These are phyloP conservation scores for Morpho achilles DNA, from an alignment of 2,888 invertebrate species.

Conservation along the genomic window DNA sequence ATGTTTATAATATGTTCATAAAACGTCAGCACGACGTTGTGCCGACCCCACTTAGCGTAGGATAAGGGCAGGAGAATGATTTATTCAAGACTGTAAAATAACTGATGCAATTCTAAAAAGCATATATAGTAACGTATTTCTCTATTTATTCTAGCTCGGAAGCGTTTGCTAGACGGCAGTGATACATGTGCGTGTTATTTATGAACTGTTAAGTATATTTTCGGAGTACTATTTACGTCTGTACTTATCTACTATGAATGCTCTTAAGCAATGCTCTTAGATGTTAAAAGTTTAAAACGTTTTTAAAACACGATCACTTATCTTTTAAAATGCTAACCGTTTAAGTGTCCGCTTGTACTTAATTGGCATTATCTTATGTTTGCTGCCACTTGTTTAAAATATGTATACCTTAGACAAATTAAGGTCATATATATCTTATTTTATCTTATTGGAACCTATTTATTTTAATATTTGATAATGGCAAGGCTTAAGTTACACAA, in stretches of 20 bases:
- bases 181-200: slow-evolving; percentile 24
- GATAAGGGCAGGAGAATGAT: too few species aligned
- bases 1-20: too few species aligned
- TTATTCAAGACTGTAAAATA: too few species aligned
- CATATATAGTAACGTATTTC: neutral
- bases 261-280: slow-evolving; percentile 27
- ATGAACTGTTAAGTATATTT: slow-evolving; percentile 27
- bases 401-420: neutral
- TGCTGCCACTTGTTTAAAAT: slow-evolving; percentile 4
- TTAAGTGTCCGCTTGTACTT: slow-evolving; percentile 5
- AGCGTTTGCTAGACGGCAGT: slow-evolving; percentile 19
- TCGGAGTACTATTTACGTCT: slow-evolving; percentile 30
- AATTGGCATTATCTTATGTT: slow-evolving; percentile 5
- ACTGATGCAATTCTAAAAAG: too few species aligned
- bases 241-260: slow-evolving; percentile 28
- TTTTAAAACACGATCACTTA: slow-evolving; percentile 20
- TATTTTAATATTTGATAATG: too few species aligned
- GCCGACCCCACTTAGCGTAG: too few species aligned
- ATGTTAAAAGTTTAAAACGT: slow-evolving; percentile 17
- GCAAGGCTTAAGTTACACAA: too few species aligned
- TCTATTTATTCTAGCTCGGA: slow-evolving; percentile 8
- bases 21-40: too few species aligned
- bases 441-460: too few species aligned
- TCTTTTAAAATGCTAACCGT: slow-evolving; percentile 12
- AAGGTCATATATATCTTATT: too few species aligned